Evolutionary conservation across 2,797 vertebrate genomes (phyloP), one percentile per base, ranked within the genome.

Genomic region (Galaxias olidus): DNA sequence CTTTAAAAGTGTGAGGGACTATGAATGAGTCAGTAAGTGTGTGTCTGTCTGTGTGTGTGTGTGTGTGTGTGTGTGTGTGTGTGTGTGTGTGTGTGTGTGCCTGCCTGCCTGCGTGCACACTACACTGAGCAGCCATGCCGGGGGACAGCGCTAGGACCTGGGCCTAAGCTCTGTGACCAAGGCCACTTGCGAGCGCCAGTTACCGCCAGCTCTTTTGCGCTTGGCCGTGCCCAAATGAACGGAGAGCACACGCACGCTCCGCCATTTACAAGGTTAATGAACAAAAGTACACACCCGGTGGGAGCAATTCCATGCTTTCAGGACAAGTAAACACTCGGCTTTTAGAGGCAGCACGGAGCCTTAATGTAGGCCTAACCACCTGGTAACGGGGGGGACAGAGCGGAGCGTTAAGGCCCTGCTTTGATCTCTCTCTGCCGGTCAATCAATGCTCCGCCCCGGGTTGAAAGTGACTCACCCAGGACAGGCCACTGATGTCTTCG

Each of bases 191-290:
- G 51, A 46, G 52, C 50, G 9, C 51, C 43, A 40, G 51, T n/a
- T 46, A 44, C 19, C 15, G 51, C 18, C 61, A 40, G 18, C 51
- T 54, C 61, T 8, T 63, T 19, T 46, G 51, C 43, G 13, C 17
- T 9, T 45, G 47, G 51, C 51, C 19, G 18, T 19, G 12, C 12
- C 42, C 61, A 53, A 54, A 20, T 15, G 13, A 54, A 53, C 15
- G 8, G 51, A 63, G 12, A 53, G 51, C 50, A 50, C 40, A 44
- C 40, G 54, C 53, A 50, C 17, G 15, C 56, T n/a, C n/a, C 40
- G 43, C 52, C 67, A 42, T 50, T 61, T 49, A 62, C 53, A 55
- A 54, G 51, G 43, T 50, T 40, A 55, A 63, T 11, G 13, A 53
- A 44, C 61, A 20, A 63, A 10, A 9, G 41, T 18, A 45, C 61